These are phyloP conservation scores for Drosophila mayri DNA, from an alignment of 1,140 invertebrate genomes.

Conservation along the genomic window DNA sequence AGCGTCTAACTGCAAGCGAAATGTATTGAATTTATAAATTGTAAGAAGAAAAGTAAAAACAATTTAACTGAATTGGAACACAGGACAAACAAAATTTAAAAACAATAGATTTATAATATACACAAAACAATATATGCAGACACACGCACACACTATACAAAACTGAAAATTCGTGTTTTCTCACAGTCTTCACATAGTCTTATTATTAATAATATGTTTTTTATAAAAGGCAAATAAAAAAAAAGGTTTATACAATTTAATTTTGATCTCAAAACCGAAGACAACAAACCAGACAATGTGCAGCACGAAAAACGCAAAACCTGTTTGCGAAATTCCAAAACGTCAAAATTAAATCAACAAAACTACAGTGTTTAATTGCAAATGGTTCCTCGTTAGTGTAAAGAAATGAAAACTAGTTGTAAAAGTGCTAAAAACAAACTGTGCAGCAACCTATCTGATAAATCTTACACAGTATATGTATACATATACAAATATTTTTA, in stretches of 20 bases:
- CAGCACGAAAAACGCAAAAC: slow-evolving; percentile 59
- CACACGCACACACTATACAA: slow-evolving; percentile 8
- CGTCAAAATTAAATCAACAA: slow-evolving; percentile 77
- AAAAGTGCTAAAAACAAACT: slow-evolving; percentile 70
- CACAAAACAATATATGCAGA: slow-evolving; percentile 28
- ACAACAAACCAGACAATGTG: slow-evolving; percentile 52
- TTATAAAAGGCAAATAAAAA: slow-evolving; percentile 47
- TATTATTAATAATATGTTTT: slow-evolving; percentile 57
- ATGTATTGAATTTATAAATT: slow-evolving; percentile 81
- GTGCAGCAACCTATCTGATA: slow-evolving; percentile 48
- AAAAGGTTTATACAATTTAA: slow-evolving; percentile 71
- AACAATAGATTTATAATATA: slow-evolving; percentile 61
- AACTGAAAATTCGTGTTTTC: slow-evolving; percentile 47
- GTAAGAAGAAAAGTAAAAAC: slow-evolving; percentile 52
- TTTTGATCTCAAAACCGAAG: slow-evolving; percentile 78
- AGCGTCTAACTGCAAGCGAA: slow-evolving; percentile 63
- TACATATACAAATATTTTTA: slow-evolving; percentile 54
- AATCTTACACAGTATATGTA: slow-evolving; percentile 36
- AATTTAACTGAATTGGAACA: slow-evolving; percentile 30
- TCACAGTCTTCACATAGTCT: slow-evolving; percentile 73
- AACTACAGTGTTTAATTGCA: slow-evolving; percentile 72
- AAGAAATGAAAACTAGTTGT: slow-evolving; percentile 71
- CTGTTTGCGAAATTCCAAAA: slow-evolving; percentile 77
- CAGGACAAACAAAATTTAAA: slow-evolving; percentile 30
- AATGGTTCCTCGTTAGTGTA: slow-evolving; percentile 84